Evolutionary conservation across 2,797 vertebrate genomes (phyloP).

Genomic region (Chlorospingus semifuscus): DNA sequence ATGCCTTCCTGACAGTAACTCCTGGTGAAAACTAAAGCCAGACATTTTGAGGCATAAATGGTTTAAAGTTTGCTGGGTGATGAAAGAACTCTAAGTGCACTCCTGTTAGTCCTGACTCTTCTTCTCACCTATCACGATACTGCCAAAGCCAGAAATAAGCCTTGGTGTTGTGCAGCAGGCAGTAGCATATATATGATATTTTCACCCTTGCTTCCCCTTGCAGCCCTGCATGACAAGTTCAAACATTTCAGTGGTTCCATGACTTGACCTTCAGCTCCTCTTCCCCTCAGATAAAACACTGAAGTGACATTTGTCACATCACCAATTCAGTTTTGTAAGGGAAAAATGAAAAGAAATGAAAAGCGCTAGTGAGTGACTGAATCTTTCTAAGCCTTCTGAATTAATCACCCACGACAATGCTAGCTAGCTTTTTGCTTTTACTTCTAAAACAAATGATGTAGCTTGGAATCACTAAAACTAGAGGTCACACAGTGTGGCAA

Average conservation of each 20-base stretch:
- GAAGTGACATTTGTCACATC: background rate
- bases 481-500: background rate
- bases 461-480: background rate
- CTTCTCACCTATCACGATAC: background rate
- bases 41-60: background rate
- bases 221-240: background rate
- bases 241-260: background rate
- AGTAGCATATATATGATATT: background rate
- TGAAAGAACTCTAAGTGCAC: background rate
- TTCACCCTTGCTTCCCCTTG: background rate
- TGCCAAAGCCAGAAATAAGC: background rate
- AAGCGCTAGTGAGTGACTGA: background rate
- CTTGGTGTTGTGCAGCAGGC: background rate
- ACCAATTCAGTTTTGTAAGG: background rate
- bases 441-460: background rate
- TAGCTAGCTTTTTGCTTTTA: background rate
- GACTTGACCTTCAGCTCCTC: background rate
- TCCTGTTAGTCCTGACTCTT: background rate
- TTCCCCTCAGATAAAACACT: background rate
- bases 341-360: background rate
- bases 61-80: background rate
- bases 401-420: background rate
- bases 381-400: background rate
- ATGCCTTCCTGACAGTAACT: background rate
- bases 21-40: background rate